Conservation (phyloP, 2,888 invertebrate species). For the Protodeltote pygarga region DNA sequence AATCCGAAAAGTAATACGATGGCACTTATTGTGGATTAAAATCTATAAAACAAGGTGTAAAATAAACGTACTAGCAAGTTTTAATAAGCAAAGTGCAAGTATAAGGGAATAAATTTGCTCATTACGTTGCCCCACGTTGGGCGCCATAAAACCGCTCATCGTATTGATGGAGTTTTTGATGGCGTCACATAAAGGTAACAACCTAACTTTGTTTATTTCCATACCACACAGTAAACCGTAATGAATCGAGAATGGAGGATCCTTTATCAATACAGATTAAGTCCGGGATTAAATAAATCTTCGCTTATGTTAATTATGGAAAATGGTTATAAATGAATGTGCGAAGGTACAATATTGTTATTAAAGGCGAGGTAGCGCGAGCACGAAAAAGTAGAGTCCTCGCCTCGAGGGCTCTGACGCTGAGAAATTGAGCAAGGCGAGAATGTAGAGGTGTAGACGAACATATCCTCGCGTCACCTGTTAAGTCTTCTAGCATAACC, state of each 20-base stretch:
- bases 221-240: conserved; percentile 33
- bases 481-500: no score
- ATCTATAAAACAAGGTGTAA: not conserved
- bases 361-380: no score
- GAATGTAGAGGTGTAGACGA: no score
- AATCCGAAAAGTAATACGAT: no score
- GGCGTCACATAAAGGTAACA: conserved; percentile 65
- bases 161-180: conserved; percentile 65
- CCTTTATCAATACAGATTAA: conserved; percentile 31
- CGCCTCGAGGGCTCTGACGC: no score
- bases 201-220: conserved; percentile 63
- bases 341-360: no score
- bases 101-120: conserved; percentile 60
- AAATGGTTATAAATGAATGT: no score
- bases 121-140: conserved; percentile 61
- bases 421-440: no score
- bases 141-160: conserved; percentile 55
- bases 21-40: no score
- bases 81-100: conserved; percentile 49
- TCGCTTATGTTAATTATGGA: conserved; percentile 8
- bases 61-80: conserved; percentile 16
- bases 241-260: conserved; percentile 30
- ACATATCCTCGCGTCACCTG: no score
- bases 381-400: no score
- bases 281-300: conserved; percentile 8